A percentile compares a stretch with the other conserved stretches of the same genome.
Conservation (phyloP, 1,140 invertebrate genomes). For the Drosophila dunni region DNA sequence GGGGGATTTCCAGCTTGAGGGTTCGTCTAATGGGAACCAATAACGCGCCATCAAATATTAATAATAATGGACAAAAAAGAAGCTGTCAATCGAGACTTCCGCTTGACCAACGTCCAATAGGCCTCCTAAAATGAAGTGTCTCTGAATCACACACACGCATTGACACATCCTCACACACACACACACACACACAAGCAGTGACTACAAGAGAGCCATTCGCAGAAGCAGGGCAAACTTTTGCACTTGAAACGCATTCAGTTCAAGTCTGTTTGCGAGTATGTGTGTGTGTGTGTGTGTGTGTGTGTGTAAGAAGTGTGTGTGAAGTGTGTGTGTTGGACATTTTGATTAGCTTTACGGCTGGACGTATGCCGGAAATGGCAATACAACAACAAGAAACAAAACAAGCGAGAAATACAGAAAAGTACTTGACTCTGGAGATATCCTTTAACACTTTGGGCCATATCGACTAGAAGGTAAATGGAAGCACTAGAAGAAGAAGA, state of each 20-base stretch:
- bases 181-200: background rate
- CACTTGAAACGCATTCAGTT: conserved; percentile 56
- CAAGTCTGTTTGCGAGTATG: conserved; percentile 37
- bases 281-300: conserved; percentile 37
- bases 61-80: conserved; percentile 43
- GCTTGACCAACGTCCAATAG: conserved; percentile 42
- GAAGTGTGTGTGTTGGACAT: conserved; percentile 65
- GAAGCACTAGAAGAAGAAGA: background rate
- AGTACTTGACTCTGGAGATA: conserved; percentile 37
- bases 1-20: background rate
- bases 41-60: conserved; percentile 62
- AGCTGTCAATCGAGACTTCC: conserved; percentile 50
- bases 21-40: conserved; percentile 51
- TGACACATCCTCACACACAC: background rate
- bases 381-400: conserved; percentile 24
- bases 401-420: conserved; percentile 27
- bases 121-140: conserved; percentile 41
- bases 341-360: conserved; percentile 77
- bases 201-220: conserved; percentile 29
- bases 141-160: conserved; percentile 20
- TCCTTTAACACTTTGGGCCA: conserved; percentile 18
- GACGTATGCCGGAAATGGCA: conserved; percentile 63
- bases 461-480: background rate
- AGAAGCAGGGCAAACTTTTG: conserved; percentile 55
- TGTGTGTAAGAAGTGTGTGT: conserved; percentile 29